Evolutionary conservation across 1,140 invertebrate species (phyloP).

Genomic region (Armadillidium nasatum): DNA sequence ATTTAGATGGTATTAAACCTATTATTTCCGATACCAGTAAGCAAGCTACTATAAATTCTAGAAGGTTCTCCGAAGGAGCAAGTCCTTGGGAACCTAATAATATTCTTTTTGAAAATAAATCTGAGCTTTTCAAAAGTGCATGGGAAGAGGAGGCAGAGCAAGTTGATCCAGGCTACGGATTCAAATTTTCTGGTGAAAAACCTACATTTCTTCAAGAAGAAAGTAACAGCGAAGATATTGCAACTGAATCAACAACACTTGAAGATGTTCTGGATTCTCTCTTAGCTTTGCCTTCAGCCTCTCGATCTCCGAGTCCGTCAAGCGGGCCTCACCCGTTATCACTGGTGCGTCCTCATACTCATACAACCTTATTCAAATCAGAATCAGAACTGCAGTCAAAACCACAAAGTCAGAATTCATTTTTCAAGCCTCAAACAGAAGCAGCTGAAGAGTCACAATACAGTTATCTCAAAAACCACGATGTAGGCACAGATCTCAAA

Average conservation of each 20-base stretch:
- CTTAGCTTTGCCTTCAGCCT: slow-evolving; percentile 69
- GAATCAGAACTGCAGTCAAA: not conserved
- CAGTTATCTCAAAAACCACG: not conserved
- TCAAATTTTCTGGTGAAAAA: not conserved
- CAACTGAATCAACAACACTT: slow-evolving; percentile 56
- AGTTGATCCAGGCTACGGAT: not conserved
- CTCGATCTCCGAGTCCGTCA: slow-evolving; percentile 62
- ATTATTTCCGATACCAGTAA: not conserved
- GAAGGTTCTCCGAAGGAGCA: not conserved
- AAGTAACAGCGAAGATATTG: not conserved
- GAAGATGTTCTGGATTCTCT: slow-evolving; percentile 89
- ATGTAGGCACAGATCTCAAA: not conserved
- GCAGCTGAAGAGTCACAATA: not conserved
- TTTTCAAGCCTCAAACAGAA: not conserved
- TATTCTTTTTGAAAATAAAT: not conserved
- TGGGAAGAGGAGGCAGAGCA: not conserved
- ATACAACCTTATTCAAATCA: slow-evolving; percentile 35
- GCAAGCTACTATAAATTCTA: not conserved
- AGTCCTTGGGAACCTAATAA: not conserved
- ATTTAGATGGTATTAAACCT: not conserved
- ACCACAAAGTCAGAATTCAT: not conserved
- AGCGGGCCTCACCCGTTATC: slow-evolving; percentile 49
- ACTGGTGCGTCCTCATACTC: slow-evolving; percentile 45
- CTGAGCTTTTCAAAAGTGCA: not conserved
- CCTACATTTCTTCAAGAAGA: not conserved